These are phyloP conservation scores for Paradisaea rubra DNA, from an alignment of 2,113 vertebrate genomes.

Conservation along the genomic window DNA sequence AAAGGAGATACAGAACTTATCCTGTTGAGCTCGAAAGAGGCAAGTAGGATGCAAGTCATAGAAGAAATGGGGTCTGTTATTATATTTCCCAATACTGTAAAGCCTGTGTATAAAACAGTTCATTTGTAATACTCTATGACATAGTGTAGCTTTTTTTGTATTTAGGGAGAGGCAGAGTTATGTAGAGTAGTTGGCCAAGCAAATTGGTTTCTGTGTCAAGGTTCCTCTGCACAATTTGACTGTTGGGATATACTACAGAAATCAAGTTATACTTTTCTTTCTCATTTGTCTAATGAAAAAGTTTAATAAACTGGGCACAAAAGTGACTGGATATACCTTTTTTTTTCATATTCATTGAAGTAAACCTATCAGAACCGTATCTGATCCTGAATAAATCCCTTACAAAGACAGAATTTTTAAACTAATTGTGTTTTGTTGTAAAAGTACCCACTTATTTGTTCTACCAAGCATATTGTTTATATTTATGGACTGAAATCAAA, in stretches of 20 bases:
- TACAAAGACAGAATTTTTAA: background rate
- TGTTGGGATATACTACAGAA: background rate
- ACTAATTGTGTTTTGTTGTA: background rate
- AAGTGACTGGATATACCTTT: background rate
- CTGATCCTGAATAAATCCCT: conserved; percentile 14
- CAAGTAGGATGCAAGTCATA: background rate
- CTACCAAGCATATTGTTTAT: conserved; percentile 23
- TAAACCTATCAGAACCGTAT: background rate
- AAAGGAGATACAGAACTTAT: background rate
- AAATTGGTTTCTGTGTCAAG: conserved; percentile 33
- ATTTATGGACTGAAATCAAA: conserved; percentile 30
- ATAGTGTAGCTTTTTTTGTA: background rate
- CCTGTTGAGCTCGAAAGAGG: background rate
- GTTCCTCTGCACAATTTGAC: conserved; percentile 9
- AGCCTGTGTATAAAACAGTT: background rate
- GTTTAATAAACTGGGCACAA: conserved; percentile 33
- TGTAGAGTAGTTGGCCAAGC: background rate
- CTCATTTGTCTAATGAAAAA: conserved; percentile 28
- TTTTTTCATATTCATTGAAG: background rate
- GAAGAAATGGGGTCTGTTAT: background rate
- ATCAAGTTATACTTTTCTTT: conserved; percentile 18
- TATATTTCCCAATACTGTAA: background rate
- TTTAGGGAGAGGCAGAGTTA: background rate
- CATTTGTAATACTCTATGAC: background rate
- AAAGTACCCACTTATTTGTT: background rate